These are phyloP conservation scores for Aegithalos caudatus DNA, from an alignment of 2,113 vertebrate genomes.

Conservation along the genomic window DNA sequence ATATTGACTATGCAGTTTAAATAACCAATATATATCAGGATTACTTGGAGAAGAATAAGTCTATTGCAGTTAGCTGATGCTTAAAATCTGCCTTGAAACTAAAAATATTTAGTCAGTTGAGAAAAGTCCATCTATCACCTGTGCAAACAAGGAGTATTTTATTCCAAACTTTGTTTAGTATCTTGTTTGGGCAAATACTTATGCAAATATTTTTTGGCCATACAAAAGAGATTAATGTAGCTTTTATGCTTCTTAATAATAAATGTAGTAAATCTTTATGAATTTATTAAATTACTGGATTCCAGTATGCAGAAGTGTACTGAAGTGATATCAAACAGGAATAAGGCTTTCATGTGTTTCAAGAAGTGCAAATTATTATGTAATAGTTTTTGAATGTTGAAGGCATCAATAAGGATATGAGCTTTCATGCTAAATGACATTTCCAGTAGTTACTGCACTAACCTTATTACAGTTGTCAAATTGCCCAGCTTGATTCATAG, in stretches of 20 bases:
- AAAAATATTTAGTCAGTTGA: background rate
- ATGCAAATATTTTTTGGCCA: background rate
- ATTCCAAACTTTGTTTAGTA: background rate
- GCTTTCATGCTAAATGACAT: background rate
- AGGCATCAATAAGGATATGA: background rate
- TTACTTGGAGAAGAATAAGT: background rate
- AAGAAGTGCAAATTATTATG: background rate
- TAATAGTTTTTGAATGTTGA: background rate
- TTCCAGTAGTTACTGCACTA: background rate
- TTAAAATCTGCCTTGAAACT: background rate
- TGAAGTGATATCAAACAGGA: background rate
- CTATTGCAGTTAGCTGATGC: fast-evolving
- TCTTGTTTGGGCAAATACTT: background rate
- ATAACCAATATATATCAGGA: background rate
- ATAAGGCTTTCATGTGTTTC: background rate
- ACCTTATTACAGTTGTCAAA: background rate
- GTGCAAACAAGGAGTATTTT: background rate
- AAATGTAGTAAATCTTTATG: background rate
- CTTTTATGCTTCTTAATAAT: background rate
- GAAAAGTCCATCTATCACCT: background rate
- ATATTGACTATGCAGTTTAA: background rate
- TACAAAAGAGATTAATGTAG: background rate
- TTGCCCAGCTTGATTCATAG: background rate
- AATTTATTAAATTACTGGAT: background rate
- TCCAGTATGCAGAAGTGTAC: background rate